These are phyloP conservation scores for Sula dactylatra DNA, from an alignment of 2,113 vertebrate species.

Conservation along the genomic window DNA sequence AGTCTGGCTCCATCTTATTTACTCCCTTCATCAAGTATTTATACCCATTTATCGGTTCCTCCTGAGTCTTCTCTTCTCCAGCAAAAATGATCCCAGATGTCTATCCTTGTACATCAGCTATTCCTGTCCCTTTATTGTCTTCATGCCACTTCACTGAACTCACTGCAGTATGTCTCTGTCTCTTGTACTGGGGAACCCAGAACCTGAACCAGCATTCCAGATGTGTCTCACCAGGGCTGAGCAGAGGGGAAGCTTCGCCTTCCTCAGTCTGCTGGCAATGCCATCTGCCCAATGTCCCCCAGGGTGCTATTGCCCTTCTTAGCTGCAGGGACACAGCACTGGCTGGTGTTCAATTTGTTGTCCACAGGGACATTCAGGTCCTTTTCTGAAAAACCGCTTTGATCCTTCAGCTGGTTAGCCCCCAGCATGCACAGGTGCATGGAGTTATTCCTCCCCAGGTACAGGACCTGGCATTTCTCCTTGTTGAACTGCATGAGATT, in stretches of 20 bases:
- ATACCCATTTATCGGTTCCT: background rate
- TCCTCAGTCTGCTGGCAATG: background rate
- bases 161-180: background rate
- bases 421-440: background rate
- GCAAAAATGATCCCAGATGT: background rate
- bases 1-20: background rate
- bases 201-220: background rate
- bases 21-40: background rate
- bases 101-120: background rate
- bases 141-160: background rate
- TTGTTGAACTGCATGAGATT: background rate
- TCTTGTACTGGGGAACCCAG: background rate
- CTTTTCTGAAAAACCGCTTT: background rate
- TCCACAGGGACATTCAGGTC: background rate
- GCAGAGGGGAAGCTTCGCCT: background rate
- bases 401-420: background rate
- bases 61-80: background rate
- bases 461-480: background rate
- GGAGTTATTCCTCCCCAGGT: background rate
- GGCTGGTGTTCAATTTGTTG: background rate
- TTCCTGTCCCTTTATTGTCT: background rate
- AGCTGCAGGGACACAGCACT: background rate
- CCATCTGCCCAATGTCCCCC: background rate
- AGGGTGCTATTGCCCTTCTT: background rate
- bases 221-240: background rate